Conservation (phyloP, 2,888 invertebrate genomes). For the Drosophila lacicola region DNA sequence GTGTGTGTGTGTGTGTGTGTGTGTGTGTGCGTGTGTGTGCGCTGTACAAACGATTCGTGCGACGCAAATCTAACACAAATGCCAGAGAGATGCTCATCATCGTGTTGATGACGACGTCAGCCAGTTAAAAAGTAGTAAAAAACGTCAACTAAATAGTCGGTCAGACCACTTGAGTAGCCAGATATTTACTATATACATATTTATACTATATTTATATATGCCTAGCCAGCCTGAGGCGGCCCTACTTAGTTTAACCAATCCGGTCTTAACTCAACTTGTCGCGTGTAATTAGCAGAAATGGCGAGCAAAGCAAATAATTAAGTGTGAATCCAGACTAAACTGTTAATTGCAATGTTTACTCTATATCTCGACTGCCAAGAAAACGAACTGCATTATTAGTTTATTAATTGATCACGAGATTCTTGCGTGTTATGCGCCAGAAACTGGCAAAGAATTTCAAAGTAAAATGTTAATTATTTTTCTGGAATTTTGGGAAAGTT, state of each 20-base stretch:
- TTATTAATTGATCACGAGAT: conserved; percentile 4
- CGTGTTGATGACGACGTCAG: conserved; percentile 41
- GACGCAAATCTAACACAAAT: conserved; percentile 72
- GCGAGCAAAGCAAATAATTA: conserved; percentile 17
- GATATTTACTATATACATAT: conserved; percentile 12
- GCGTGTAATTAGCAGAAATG: conserved; percentile 62
- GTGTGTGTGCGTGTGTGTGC: conserved; percentile 42
- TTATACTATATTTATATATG: neutral
- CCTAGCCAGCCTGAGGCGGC: conserved; percentile 5
- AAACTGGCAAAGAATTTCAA: neutral
- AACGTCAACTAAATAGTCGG: conserved; percentile 55
- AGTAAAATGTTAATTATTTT: no score
- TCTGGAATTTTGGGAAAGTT: no score
- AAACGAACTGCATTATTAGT: conserved; percentile 7
- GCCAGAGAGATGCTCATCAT: conserved; percentile 39
- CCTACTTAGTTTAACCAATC: conserved; percentile 27
- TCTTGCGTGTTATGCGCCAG: conserved; percentile 2
- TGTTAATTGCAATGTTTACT: conserved; percentile 44
- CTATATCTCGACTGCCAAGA: conserved; percentile 12
- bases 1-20: conserved; percentile 29
- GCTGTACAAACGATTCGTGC: conserved; percentile 64
- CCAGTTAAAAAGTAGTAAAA: conserved; percentile 34
- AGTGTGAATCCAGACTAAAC: conserved; percentile 25
- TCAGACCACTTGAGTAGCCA: conserved; percentile 44
- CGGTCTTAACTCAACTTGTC: conserved; percentile 42